Percentiles rank a stretch among this genome's conserved stretches.
These are phyloP conservation scores for Gadopsis bispinosus DNA, from an alignment of 2,797 vertebrate genomes.

Conservation along the genomic window DNA sequence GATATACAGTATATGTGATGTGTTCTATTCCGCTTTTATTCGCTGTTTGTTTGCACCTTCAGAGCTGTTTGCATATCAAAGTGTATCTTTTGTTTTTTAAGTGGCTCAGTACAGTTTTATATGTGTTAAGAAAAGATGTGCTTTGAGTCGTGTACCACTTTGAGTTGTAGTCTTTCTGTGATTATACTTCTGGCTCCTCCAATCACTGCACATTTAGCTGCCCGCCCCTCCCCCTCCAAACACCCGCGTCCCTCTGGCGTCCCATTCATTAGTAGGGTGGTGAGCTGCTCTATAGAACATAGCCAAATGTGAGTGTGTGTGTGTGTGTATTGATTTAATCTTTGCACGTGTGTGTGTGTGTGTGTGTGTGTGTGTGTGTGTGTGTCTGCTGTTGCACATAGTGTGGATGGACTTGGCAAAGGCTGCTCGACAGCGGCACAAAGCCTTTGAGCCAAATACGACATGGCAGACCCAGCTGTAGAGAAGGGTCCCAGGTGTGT, in stretches of 20 bases:
- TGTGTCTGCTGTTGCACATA: slow-evolving; percentile 40
- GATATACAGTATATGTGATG: not conserved
- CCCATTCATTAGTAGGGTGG: slow-evolving; percentile 58
- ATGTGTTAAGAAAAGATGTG: slow-evolving; percentile 41
- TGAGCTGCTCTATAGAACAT: slow-evolving; percentile 48
- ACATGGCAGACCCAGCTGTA: slow-evolving; percentile 62
- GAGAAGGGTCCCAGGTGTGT: slow-evolving; percentile 61
- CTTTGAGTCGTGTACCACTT: slow-evolving; percentile 19
- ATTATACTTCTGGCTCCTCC: slow-evolving; percentile 40
- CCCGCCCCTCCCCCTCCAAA: not conserved
- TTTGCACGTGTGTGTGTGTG: slow-evolving; percentile 32
- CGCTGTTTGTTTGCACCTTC: not conserved
- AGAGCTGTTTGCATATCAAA: not conserved
- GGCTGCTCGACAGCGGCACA: slow-evolving; percentile 46
- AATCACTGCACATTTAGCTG: slow-evolving; percentile 23
- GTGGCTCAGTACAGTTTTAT: slow-evolving; percentile 23
- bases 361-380: slow-evolving; percentile 36
- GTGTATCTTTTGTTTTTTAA: slow-evolving; percentile 6
- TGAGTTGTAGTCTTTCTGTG: slow-evolving; percentile 42
- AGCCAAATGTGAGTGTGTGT: slow-evolving; percentile 50
- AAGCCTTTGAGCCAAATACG: slow-evolving; percentile 58
- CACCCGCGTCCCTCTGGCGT: slow-evolving; percentile 33
- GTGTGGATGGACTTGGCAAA: slow-evolving; percentile 57
- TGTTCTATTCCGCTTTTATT: not conserved
- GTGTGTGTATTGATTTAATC: slow-evolving; percentile 39